phyloP scores from a whole-genome alignment of 2,888 invertebrate species.

The Sipha maydis region DNA sequence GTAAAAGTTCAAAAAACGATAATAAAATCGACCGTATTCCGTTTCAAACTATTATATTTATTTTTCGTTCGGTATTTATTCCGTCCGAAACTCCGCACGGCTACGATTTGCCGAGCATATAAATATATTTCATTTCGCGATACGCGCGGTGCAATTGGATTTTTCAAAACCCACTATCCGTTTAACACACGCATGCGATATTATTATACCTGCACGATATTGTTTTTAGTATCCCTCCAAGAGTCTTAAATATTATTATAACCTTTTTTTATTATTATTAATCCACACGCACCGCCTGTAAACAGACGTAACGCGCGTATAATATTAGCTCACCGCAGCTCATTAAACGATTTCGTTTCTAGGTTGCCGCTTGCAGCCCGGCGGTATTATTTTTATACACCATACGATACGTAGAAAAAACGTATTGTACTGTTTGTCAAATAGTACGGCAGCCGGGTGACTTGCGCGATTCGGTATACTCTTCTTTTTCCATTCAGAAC shows the following conservation, averaged over 20 bases:
- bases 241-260: neutral
- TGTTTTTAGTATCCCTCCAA: neutral
- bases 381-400: no score
- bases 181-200: neutral
- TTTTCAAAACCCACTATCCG: neutral
- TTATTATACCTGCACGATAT: neutral
- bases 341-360: slow-evolving; percentile 25
- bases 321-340: neutral
- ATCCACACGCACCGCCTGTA: neutral
- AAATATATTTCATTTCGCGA: neutral
- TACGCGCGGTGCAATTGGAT: neutral
- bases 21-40: neutral
- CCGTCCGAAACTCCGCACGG: neutral
- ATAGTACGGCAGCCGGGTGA: neutral
- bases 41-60: neutral
- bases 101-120: neutral
- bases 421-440: neutral
- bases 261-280: neutral
- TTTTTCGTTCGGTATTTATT: neutral
- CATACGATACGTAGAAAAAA: no score
- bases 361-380: no score
- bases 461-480: neutral
- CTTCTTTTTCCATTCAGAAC: neutral
- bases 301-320: neutral
- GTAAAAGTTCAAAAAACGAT: neutral